Base-by-base conservation (phyloP, 2,113 vertebrate genomes). In the Amblyopsis rosae region DNA sequence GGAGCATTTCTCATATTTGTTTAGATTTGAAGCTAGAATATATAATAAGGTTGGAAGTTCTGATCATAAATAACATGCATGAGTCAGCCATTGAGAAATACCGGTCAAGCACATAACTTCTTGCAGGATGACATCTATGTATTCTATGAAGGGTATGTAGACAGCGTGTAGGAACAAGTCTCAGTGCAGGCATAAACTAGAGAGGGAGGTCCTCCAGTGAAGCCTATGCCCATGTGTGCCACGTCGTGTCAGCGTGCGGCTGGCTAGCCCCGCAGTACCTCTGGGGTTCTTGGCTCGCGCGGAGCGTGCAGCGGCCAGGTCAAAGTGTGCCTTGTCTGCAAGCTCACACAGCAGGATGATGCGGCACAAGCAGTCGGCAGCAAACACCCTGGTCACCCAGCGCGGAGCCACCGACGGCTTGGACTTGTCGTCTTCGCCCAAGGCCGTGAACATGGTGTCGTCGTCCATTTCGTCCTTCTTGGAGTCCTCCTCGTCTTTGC, bases 391-490 rank as follows among this genome's bases (percentile, higher is more conserved):
- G 0, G 98, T 99, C 67, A 97, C 96, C 98, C 98, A 99, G 19
- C 98, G 97, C 12, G 98, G 98, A 0, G 98, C 96, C 58, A 99
- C 97, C 0, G 95, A 97, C 9, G 95, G 96, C 82, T 98, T 98
- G 8, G 94, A 92, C 82, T 97, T 97, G 70, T 98, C 95, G 8
- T 99, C 98, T 62, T 99, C 96, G 0, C 96, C 97, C 69, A 98
- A 87, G 2, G 94, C 93, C 3, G 96, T 98, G 84, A 99, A 99
- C 98, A 99, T 99, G 53, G 91, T 95, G 77, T 99, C 98, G 3
- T 99, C 98, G 9, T 99, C 98, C 93, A 97, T 98, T 89, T 98
- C 98, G 33, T 98, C 97, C 76, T 98, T 98, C 88, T 99, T 99
- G 0, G 91, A 90, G 86, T 93, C 93, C 54, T 98, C 96, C 75